Base-by-base conservation (phyloP, 1,140 invertebrate species). In the Apocrypta bakeri region DNA sequence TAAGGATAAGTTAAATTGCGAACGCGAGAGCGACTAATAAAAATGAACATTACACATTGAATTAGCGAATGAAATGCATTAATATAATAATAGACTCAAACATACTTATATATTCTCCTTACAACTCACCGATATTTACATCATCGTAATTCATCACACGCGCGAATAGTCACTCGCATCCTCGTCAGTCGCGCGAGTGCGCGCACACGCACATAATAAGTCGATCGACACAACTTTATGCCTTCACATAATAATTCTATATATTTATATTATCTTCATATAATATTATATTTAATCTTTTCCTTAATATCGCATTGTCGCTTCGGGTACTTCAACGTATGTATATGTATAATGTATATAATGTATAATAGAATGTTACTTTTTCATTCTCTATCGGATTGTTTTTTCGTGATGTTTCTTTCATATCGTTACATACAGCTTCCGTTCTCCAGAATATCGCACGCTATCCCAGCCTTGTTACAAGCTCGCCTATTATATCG, bases 161-260 rank as follows among this genome's bases (percentile, higher is more conserved):
- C 48, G 24, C 74, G 33, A 33, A 73, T 73, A 42, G 12, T 40
- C 48, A 56, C 48, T 40, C n/a, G 31, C 71, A 40, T 37, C 78
- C 83, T 85, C 82, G 83, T 84, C n/a, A n/a, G n/a, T n/a, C n/a
- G n/a, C n/a, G n/a, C n/a, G n/a, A n/a, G n/a, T n/a, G n/a, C n/a
- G n/a, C n/a, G 64, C 69, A 83, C 61, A 21, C 24, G 25, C 37
- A 72, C 81, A 84, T 79, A 85, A 64, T 31, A 85, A 85, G 81
- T 88, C 82, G 82, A 84, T 86, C 86, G 33, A n/a, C n/a, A n/a
- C 80, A 87, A 85, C 86, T n/a, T n/a, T 87, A 85, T 86, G 85
- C 87, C 86, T 88, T 85, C 89, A 87, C 88, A 88, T 89, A 88
- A 88, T 90, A 87, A 85, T 69, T 86, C 84, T 85, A 75, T 81